These are phyloP conservation scores for Alcis repandata DNA, from an alignment of 2,888 invertebrate genomes.

Conservation along the genomic window DNA sequence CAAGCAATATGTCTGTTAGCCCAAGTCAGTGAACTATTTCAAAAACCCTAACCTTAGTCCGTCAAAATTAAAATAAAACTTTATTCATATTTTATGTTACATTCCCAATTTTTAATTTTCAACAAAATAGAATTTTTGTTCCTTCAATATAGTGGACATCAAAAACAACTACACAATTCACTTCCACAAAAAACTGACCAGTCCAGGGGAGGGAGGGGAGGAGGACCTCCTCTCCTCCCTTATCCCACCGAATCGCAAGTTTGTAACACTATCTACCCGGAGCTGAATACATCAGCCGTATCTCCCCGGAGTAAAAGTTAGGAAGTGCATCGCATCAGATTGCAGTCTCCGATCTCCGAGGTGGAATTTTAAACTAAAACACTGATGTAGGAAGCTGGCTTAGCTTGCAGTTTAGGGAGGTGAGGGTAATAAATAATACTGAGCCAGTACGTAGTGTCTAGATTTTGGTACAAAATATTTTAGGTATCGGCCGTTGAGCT, in stretches of 20 bases:
- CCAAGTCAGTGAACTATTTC: too few relatives aligned
- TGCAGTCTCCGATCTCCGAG: constrained; percentile 45
- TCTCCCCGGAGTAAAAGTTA: constrained; percentile 60
- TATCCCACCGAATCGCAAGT: constrained; percentile 11
- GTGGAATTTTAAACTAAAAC: constrained; percentile 57
- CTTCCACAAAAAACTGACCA: neutral
- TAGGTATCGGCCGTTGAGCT: neutral
- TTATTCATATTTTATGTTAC: too few relatives aligned
- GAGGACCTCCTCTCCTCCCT: too few relatives aligned
- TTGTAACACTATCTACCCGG: constrained; percentile 51
- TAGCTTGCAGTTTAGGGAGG: neutral
- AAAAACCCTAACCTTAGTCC: neutral
- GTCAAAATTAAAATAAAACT: neutral
- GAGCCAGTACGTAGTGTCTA: neutral
- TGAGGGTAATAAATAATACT: constrained; percentile 7
- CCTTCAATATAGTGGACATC: too few relatives aligned
- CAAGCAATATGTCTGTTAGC: too few relatives aligned
- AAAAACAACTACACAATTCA: neutral
- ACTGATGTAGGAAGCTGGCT: constrained; percentile 9
- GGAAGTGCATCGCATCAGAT: constrained; percentile 58
- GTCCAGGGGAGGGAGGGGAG: too few relatives aligned
- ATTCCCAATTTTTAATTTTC: too few relatives aligned
- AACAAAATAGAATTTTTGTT: too few relatives aligned
- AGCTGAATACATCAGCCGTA: constrained; percentile 62
- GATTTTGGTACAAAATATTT: neutral